Percentiles rank a stretch among this genome's conserved stretches.
Conservation (phyloP, 2,797 vertebrate genomes). For the Erpetoichthys calabaricus region DNA sequence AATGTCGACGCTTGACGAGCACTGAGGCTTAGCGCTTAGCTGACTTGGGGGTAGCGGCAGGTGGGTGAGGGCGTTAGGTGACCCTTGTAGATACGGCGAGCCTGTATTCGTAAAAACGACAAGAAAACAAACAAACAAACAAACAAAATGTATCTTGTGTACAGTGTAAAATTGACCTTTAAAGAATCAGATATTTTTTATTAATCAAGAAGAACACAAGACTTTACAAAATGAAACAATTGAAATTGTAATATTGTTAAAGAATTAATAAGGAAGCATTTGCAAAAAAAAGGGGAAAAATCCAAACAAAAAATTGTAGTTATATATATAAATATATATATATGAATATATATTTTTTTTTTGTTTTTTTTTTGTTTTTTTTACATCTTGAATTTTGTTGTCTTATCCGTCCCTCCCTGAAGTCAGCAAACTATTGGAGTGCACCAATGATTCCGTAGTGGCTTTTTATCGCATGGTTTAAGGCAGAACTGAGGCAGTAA, state of each 20-base stretch:
- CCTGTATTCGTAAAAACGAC: too few relatives aligned
- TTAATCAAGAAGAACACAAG: constrained; percentile 84
- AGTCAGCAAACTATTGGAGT: too few relatives aligned
- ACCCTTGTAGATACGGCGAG: too few relatives aligned
- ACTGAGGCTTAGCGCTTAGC: too few relatives aligned
- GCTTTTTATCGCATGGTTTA: too few relatives aligned
- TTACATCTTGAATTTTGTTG: too few relatives aligned
- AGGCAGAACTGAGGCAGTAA: too few relatives aligned
- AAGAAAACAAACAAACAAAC: constrained; percentile 32
- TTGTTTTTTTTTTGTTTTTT: too few relatives aligned
- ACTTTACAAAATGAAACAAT: constrained; percentile 56
- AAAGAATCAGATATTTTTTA: constrained; percentile 92
- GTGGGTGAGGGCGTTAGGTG: too few relatives aligned
- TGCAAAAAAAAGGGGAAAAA: constrained; percentile 29
- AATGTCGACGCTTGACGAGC: too few relatives aligned
- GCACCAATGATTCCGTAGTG: constrained; percentile 2
- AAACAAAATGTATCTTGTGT: constrained; percentile 69
- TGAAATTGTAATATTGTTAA: constrained; percentile 62
- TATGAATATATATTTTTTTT: constrained; percentile 37
- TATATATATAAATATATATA: constrained; percentile 41
- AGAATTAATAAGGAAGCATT: constrained; percentile 80
- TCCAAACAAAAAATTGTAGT: constrained; percentile 25
- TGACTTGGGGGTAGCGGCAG: too few relatives aligned
- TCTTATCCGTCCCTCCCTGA: too few relatives aligned
- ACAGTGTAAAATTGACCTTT: constrained; percentile 86